Evolutionary conservation across 2,113 vertebrate genomes (phyloP), one percentile per base, ranked within the genome.

Genomic region (Lipophrys pholis): DNA sequence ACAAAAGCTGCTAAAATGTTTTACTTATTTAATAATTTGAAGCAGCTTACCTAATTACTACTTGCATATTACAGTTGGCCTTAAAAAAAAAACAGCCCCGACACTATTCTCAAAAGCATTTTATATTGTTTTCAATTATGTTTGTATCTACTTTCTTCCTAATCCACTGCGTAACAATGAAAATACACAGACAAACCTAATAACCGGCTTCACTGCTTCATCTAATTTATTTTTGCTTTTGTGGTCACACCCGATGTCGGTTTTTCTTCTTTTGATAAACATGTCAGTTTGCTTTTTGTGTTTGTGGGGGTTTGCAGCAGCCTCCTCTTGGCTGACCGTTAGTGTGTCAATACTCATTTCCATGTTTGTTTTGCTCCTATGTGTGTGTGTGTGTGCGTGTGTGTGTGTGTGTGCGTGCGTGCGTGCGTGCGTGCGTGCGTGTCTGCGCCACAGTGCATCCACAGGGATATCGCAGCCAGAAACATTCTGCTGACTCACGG

Each of bases 401-500:
- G 73, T n/a, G 46, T 48, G 46, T 21, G 51, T 48, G 11, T 67
- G 40, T 63, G 14, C 52, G 52, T 59, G 50, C 73, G 60, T 56
- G 9, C 15, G 46, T 48, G 46, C n/a, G 51, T 48, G 11, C 61
- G 40, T 63, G 14, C 52, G 52, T 59, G 50, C 73, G 60, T 56
- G 9, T 36, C 5, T 40, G 50, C 66, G 54, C 54, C 66, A 59
- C 80, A 99, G 98, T 99, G 98, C 81, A 97, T 99, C 90, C 98
- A 99, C 86, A 94, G 98, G 85, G 98, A 99, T 78, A 91, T 99
- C 79, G 98, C 98, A 0, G 98, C 98, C 88, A 95, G 98, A 91
- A 99, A 99, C 74, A 93, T 99, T 86, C 93, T 99, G 63, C 95
- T 99, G 68, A 99, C 98, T 88, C 95, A 97, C 11, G 97, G 98